A percentile compares a stretch with the other conserved stretches of the same genome.
phyloP scores from a whole-genome alignment of 2,797 vertebrate species.

The Sebastes kiyomatsui region DNA sequence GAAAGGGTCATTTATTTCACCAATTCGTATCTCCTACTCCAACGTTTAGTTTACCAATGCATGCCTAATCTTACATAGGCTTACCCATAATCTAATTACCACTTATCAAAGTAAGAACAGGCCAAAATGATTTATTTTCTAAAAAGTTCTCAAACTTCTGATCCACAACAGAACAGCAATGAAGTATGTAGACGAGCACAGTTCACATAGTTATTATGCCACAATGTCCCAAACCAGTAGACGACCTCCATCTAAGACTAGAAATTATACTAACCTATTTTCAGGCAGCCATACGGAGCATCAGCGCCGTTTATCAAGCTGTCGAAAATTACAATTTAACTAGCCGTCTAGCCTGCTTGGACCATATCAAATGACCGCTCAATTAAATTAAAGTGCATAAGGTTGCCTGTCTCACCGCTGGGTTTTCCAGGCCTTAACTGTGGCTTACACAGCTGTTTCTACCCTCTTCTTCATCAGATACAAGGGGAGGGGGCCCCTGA shows the following conservation, averaged over 20 bases:
- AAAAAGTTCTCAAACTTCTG: not conserved
- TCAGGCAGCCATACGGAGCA: slow-evolving; percentile 16
- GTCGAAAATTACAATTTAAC: slow-evolving; percentile 65
- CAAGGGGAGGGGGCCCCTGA: slow-evolving; percentile 44
- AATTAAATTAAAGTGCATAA: slow-evolving; percentile 66
- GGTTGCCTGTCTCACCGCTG: slow-evolving; percentile 55
- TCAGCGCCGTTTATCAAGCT: slow-evolving; percentile 53
- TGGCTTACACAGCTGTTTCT: slow-evolving; percentile 76
- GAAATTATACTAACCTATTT: slow-evolving; percentile 56
- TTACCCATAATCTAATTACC: not conserved
- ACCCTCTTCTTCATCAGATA: slow-evolving; percentile 69
- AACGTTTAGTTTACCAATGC: no score
- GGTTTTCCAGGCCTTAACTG: slow-evolving; percentile 65
- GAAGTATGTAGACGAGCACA: not conserved
- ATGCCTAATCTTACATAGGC: no score
- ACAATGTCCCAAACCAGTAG: not conserved
- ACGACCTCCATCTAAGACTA: not conserved
- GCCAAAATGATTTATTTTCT: not conserved
- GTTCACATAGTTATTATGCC: not conserved
- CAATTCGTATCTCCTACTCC: not conserved
- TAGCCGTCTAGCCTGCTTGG: slow-evolving; percentile 54
- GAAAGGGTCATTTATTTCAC: not conserved
- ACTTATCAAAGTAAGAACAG: not conserved
- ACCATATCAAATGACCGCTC: slow-evolving; percentile 66
- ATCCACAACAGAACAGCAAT: not conserved